Percentiles rank a stretch among this genome's conserved stretches.
Evolutionary conservation across 2,797 vertebrate species (phyloP).

Genomic region (Lacerta agilis): DNA sequence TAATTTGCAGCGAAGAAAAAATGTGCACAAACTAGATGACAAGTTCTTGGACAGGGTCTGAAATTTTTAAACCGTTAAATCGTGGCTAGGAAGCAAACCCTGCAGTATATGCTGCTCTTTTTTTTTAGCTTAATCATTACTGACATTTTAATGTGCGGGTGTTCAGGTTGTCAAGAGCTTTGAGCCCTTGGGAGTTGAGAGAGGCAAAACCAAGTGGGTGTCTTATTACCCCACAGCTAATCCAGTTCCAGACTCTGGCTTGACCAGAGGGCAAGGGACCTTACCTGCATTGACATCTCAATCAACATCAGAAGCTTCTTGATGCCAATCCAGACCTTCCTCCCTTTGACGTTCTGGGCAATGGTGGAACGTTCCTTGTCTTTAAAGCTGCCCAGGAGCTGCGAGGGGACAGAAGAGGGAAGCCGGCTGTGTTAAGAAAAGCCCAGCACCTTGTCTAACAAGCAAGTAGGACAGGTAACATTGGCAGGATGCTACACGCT

Average conservation of each 20-base stretch:
- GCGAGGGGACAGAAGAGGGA: slow-evolving; percentile 33
- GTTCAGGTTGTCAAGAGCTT: not conserved
- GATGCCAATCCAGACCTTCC: slow-evolving; percentile 90
- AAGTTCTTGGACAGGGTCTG: not conserved
- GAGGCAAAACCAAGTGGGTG: not conserved
- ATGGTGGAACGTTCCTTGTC: slow-evolving; percentile 89
- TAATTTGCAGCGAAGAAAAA: not conserved
- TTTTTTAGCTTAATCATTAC: not conserved
- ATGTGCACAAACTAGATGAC: not conserved
- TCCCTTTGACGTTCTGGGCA: slow-evolving; percentile 85
- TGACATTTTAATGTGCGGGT: not conserved
- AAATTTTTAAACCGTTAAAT: not conserved
- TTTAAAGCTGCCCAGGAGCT: slow-evolving; percentile 93
- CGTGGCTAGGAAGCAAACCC: not conserved
- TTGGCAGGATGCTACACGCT: too few relatives aligned
- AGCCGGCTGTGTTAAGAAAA: not conserved
- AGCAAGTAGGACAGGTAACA: too few relatives aligned
- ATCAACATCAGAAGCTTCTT: slow-evolving; percentile 98
- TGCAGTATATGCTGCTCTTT: not conserved
- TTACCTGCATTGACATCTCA: slow-evolving; percentile 95
- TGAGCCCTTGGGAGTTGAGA: not conserved
- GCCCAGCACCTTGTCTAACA: too few relatives aligned
- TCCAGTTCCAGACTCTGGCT: not conserved
- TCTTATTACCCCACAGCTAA: not conserved
- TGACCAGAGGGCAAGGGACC: slow-evolving; percentile 24